These are phyloP conservation scores for Rhimphoctona megacephalus DNA, from an alignment of 2,888 invertebrate genomes.

Conservation along the genomic window DNA sequence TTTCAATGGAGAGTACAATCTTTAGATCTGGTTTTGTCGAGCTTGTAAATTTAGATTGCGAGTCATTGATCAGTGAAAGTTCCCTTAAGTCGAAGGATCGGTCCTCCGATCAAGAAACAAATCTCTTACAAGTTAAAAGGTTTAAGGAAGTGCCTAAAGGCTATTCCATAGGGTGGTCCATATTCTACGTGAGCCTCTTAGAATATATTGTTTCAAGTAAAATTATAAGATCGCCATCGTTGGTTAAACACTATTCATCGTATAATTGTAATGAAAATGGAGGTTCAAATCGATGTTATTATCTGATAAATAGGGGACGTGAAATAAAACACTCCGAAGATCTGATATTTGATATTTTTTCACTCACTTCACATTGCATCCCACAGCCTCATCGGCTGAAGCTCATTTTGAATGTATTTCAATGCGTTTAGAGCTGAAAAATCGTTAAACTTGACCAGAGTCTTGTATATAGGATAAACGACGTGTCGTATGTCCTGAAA, in stretches of 20 bases:
- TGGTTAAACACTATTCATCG: background rate
- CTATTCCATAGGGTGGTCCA: background rate
- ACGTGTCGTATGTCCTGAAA: background rate
- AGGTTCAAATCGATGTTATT: constrained; percentile 7
- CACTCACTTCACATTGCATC: background rate
- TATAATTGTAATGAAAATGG: background rate
- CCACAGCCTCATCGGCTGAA: background rate
- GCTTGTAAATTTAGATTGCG: background rate
- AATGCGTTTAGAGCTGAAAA: background rate
- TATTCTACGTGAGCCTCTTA: background rate
- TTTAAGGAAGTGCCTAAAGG: background rate
- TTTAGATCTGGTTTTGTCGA: background rate
- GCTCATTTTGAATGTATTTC: background rate
- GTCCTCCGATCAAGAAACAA: background rate
- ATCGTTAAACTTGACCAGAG: background rate
- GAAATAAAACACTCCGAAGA: constrained; percentile 2
- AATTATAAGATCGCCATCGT: background rate
- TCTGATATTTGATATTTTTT: constrained; percentile 22
- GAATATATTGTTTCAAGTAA: background rate
- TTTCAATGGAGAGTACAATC: background rate
- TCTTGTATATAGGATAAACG: constrained; percentile 1
- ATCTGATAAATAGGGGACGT: constrained; percentile 3
- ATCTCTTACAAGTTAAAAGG: constrained; percentile 15
- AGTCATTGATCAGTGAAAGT: background rate
- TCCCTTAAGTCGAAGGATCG: background rate